Evolutionary conservation across 2,888 invertebrate genomes (phyloP).

Genomic region (Cloeon dipterum): DNA sequence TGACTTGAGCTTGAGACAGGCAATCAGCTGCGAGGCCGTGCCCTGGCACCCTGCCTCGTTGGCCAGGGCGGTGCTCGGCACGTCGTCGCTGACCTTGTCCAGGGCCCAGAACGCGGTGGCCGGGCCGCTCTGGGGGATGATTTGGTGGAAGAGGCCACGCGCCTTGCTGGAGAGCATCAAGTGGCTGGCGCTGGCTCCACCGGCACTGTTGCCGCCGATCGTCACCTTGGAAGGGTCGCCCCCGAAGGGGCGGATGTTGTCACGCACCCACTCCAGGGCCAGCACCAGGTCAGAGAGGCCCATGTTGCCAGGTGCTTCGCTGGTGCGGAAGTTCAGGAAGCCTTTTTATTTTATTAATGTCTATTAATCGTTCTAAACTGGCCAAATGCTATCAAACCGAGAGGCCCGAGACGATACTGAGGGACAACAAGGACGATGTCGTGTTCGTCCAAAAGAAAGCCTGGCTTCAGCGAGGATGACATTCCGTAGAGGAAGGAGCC

Average conservation of each 20-base stretch:
- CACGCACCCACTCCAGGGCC: conserved; percentile 42
- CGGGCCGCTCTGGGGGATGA: not conserved
- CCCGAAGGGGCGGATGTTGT: conserved; percentile 43
- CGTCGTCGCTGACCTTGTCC: too few species aligned
- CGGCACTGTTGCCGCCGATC: conserved; percentile 44
- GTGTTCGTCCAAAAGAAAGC: conserved; percentile 15
- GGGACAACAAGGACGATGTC: conserved; percentile 24
- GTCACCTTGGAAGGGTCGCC: conserved; percentile 46
- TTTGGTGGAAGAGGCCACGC: not conserved
- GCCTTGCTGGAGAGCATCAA: not conserved
- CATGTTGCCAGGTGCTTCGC: conserved; percentile 40
- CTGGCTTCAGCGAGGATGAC: conserved; percentile 15
- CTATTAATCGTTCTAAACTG: too few species aligned
- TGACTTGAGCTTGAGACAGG: too few species aligned
- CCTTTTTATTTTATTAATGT: too few species aligned
- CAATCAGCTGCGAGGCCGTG: too few species aligned
- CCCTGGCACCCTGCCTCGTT: too few species aligned
- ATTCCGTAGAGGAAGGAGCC: conserved; percentile 16
- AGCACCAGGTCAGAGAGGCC: conserved; percentile 50
- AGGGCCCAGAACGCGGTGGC: not conserved
- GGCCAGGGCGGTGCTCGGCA: too few species aligned
- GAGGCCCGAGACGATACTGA: conserved; percentile 24
- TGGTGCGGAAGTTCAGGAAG: conserved; percentile 50
- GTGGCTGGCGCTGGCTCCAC: conserved; percentile 34
- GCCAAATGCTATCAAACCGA: too few species aligned